These are phyloP conservation scores for Tanypteryx hageni DNA, from an alignment of 2,888 invertebrate genomes.

Conservation along the genomic window DNA sequence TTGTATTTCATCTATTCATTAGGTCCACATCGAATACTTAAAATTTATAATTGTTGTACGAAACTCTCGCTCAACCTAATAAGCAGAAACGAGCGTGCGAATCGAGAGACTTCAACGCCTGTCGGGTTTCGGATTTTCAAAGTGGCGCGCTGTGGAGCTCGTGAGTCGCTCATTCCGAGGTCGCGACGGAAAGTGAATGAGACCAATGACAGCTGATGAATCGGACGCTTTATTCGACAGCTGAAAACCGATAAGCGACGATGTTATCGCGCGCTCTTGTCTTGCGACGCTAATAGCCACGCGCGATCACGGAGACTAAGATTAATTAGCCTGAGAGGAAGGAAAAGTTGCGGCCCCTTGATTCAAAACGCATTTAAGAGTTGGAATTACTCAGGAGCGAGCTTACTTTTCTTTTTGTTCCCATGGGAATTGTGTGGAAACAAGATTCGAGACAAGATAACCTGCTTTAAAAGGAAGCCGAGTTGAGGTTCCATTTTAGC, in stretches of 20 bases:
- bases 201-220: not conserved
- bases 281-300: not conserved
- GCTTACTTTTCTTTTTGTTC: conserved; percentile 29
- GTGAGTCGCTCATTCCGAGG: not conserved
- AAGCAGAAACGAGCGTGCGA: not conserved
- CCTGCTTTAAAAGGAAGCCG: conserved; percentile 40
- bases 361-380: not conserved
- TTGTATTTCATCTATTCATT: too few species aligned
- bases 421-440: conserved; percentile 59
- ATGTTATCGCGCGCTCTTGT: not conserved
- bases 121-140: not conserved
- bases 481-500: conserved; percentile 33
- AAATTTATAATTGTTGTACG: too few species aligned
- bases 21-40: too few species aligned
- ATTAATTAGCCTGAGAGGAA: not conserved
- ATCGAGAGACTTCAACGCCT: not conserved
- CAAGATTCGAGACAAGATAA: not conserved
- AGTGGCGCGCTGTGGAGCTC: not conserved
- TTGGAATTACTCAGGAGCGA: not conserved
- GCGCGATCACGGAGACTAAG: conserved; percentile 14
- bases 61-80: too few species aligned
- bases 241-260: not conserved
- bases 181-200: not conserved
- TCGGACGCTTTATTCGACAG: not conserved
- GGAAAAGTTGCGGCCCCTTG: not conserved